phyloP scores from a whole-genome alignment of 2,888 invertebrate genomes.

The Tenthredo scrophulariae region DNA sequence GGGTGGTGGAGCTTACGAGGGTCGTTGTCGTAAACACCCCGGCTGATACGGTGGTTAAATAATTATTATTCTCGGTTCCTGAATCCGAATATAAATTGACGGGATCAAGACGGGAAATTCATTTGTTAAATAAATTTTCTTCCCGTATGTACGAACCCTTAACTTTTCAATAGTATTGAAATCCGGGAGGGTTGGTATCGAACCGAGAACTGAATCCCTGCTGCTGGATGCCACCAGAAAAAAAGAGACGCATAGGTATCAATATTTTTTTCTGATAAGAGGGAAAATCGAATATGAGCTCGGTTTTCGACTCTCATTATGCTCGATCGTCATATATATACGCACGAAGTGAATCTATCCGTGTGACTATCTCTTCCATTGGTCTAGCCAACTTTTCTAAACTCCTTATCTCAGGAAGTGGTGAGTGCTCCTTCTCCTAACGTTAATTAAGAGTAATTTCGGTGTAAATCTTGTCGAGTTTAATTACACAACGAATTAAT shows the following conservation, averaged over 20 bases:
- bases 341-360: background rate
- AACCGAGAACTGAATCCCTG: background rate
- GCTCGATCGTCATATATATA: background rate
- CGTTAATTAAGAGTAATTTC: background rate
- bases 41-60: slow-evolving; percentile 17
- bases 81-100: background rate
- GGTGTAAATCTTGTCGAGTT: background rate
- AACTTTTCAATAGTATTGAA: slow-evolving; percentile 5
- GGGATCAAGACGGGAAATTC: background rate
- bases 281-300: background rate
- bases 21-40: slow-evolving; percentile 22
- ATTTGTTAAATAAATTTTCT: background rate
- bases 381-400: background rate
- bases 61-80: background rate
- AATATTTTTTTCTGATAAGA: background rate
- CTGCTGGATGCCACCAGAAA: background rate
- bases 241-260: background rate
- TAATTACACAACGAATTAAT: background rate
- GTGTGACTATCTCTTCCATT: background rate
- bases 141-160: background rate
- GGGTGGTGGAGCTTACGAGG: background rate
- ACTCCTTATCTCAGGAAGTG: slow-evolving; percentile 8
- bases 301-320: background rate
- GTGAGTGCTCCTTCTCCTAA: background rate
- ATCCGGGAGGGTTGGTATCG: background rate